Base-by-base conservation (phyloP, 2,797 vertebrate species). In the Aeoliscus strigatus region DNA sequence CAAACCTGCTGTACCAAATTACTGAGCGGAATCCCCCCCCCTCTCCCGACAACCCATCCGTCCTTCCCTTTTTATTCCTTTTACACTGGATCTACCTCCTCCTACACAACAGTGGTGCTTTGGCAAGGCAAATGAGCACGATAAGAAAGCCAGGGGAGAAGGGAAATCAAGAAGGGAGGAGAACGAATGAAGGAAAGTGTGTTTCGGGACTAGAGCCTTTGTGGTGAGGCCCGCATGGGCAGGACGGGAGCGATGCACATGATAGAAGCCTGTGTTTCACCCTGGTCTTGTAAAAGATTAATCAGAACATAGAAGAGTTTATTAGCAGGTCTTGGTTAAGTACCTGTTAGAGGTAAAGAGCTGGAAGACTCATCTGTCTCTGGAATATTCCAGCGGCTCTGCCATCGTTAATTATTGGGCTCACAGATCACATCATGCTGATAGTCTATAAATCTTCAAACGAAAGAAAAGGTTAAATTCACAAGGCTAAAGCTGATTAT, bases 321-420 rank as follows among this genome's bases (percentile, higher is more conserved):
- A 79, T 77, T 64, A 69, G 56, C 23, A 42, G 64, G 53, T 31
- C 40, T 39, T 23, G 5, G 55, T 79, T 72, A 63, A 77, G 73
- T 46, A 72, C 66, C 60, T 61, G 72, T 79, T 75, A 73, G 54
- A 78, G 57, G 29, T 69, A 46, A 78, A 80, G 69, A 77, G 57
- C 67, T 74, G 38, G 27, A 51, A 53, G 70, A 44, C 66, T 62
- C 70, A 66, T 75, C 34, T 14, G 44, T 72, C 52, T 65, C 65
- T 70, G 70, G 70, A 78, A 61, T 61, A 57, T 26, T 51, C 55
- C 49, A 50, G 41, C 46, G 7, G 41, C 27, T 59, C 53, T 27
- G 48, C 55, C 50, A n/a, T n/a, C 0, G 8, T 32, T 30, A 47
- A 32, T 68, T 69, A 75, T 42, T 60, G 64, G 51, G 38, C 40